Conservation (phyloP, 1,140 invertebrate genomes). For the Antheraea pernyi region DNA sequence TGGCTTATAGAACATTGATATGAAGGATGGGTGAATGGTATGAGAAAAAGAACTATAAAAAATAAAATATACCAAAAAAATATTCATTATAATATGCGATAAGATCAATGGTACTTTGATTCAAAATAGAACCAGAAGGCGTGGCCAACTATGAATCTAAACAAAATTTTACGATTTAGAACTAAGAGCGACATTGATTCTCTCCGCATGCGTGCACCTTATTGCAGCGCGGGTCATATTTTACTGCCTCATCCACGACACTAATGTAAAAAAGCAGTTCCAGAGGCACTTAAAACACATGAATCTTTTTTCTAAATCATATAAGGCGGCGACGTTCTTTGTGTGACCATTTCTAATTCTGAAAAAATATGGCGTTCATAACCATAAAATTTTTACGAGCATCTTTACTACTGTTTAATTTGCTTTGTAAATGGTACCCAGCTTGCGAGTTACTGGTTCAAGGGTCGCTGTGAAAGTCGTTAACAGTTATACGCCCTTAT, state of each 20-base stretch:
- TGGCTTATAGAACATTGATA: no score
- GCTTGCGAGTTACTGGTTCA: conserved; percentile 45
- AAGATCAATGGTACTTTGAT: background rate
- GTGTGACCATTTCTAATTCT: conserved; percentile 61
- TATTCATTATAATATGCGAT: background rate
- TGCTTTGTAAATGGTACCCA: conserved; percentile 47
- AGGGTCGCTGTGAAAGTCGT: conserved; percentile 16
- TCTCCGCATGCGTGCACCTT: conserved; percentile 34
- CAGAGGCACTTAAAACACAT: conserved; percentile 48
- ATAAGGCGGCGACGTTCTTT: conserved; percentile 49
- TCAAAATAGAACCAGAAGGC: conserved; percentile 19
- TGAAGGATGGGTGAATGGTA: no score
- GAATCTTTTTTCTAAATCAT: conserved; percentile 44
- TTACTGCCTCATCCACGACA: conserved; percentile 63
- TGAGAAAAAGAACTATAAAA: no score
- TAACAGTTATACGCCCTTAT: conserved; percentile 1
- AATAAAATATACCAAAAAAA: background rate
- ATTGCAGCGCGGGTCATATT: conserved; percentile 24
- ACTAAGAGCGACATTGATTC: conserved; percentile 47
- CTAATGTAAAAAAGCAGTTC: conserved; percentile 43
- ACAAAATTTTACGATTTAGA: conserved; percentile 50
- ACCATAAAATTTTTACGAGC: conserved; percentile 66
- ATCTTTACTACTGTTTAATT: conserved; percentile 72
- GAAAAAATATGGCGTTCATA: conserved; percentile 56
- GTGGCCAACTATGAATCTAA: conserved; percentile 38